Conservation (phyloP, 1,140 invertebrate genomes). For the Drosophila ananassae region DNA sequence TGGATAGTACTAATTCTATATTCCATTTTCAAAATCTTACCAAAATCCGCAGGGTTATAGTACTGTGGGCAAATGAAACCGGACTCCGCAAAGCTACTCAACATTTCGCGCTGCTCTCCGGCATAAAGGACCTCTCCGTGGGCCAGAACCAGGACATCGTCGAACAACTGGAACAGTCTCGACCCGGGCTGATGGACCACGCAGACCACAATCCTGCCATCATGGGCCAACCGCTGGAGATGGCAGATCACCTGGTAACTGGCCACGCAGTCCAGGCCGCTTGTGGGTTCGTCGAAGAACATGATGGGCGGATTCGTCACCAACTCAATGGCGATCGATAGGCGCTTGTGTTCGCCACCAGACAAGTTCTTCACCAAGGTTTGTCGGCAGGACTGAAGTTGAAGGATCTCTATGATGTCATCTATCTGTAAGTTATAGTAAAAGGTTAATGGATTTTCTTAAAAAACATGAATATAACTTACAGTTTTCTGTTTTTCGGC, state of each 20-base stretch:
- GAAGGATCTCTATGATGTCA: conserved; percentile 86
- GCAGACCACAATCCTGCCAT: conserved; percentile 92
- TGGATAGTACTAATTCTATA: background rate
- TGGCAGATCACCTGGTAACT: conserved; percentile 89
- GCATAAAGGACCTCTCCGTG: conserved; percentile 87
- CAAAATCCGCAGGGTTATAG: conserved; percentile 89
- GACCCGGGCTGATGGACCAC: conserved; percentile 96
- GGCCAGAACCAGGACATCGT: conserved; percentile 87
- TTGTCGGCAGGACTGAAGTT: conserved; percentile 86
- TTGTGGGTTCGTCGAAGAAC: conserved; percentile 89
- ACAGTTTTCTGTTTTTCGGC: conserved; percentile 67
- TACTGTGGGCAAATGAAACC: conserved; percentile 87
- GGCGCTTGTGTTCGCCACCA: conserved; percentile 93
- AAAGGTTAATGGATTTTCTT: too few relatives aligned
- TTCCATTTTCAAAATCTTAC: conserved; percentile 17
- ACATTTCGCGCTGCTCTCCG: conserved; percentile 85
- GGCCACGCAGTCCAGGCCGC: conserved; percentile 91
- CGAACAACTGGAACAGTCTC: conserved; percentile 90
- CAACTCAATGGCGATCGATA: conserved; percentile 93
- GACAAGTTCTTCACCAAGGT: conserved; percentile 89
- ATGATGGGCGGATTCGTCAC: conserved; percentile 91
- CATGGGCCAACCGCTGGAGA: conserved; percentile 88
- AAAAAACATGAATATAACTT: background rate
- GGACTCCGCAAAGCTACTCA: conserved; percentile 84
- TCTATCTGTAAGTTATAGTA: conserved; percentile 84